A percentile compares a stretch with the other conserved stretches of the same genome.
Evolutionary conservation across 2,797 vertebrate species (phyloP).

Genomic region (Mus caroli): DNA sequence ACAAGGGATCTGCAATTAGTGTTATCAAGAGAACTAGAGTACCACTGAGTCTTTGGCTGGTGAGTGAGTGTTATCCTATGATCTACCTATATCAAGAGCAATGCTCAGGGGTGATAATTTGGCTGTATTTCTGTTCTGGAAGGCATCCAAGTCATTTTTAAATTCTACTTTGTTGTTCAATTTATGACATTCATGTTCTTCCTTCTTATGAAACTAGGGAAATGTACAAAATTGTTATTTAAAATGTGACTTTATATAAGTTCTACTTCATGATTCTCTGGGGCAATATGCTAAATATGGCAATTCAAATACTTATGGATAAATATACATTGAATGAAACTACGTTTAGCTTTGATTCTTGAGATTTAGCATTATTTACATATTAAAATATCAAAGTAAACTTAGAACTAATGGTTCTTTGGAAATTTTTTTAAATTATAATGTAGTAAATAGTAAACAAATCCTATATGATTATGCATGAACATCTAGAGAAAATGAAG

Average conservation of each 20-base stretch:
- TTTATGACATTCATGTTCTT: neutral
- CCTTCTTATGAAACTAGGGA: neutral
- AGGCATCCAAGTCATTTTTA: neutral
- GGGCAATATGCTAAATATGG: neutral
- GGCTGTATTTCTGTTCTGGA: neutral
- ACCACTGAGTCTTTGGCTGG: neutral
- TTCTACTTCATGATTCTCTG: neutral
- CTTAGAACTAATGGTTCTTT: no score
- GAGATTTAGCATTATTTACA: no score
- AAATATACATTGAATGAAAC: neutral
- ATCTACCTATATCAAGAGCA: neutral
- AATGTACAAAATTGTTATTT: constrained; percentile 1
- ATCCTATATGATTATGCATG: neutral
- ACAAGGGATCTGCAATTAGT: neutral
- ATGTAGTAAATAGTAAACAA: neutral
- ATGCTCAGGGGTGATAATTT: neutral
- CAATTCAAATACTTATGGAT: neutral
- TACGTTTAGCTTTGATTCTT: no score
- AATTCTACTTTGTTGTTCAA: neutral
- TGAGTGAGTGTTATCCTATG: neutral
- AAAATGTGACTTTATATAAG: neutral
- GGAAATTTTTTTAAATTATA: no score
- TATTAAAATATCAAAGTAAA: no score
- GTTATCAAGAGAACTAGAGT: neutral
- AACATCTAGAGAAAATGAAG: neutral